A percentile compares a stretch with the other conserved stretches of the same genome.
Evolutionary conservation across 1,140 invertebrate genomes (phyloP).

Genomic region (Amyelois transitella): DNA sequence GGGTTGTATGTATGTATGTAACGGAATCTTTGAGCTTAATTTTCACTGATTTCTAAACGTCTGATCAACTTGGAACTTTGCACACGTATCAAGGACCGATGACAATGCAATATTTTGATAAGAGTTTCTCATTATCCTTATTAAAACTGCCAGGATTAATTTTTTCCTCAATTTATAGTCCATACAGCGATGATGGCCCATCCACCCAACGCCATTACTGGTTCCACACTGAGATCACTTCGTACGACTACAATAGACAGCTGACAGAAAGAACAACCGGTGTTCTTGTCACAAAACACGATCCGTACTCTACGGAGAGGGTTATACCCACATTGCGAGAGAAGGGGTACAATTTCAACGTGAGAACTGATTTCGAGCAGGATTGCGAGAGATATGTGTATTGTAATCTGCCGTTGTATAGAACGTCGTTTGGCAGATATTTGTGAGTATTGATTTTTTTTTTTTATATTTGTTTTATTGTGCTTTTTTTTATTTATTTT

Average conservation of each 20-base stretch:
- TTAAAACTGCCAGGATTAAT: no score
- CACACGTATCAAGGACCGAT: no score
- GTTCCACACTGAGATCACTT: conserved; percentile 52
- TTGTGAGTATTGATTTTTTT: conserved; percentile 49
- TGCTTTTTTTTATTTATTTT: neutral
- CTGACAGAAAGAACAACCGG: conserved; percentile 22
- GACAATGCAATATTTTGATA: no score
- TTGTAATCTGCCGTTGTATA: conserved; percentile 49
- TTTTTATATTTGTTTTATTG: neutral
- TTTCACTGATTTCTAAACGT: no score
- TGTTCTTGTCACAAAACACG: conserved; percentile 34
- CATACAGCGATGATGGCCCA: conserved; percentile 31
- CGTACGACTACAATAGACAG: conserved; percentile 18
- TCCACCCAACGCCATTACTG: conserved; percentile 54
- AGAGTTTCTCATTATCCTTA: no score
- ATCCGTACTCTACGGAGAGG: conserved; percentile 23
- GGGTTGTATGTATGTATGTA: no score
- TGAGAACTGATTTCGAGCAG: conserved; percentile 9
- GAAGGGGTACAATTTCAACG: neutral
- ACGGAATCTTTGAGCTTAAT: no score
- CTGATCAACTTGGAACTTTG: no score
- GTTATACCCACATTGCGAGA: conserved; percentile 19
- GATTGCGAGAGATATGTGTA: conserved; percentile 32
- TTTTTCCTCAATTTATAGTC: conserved; percentile 8
- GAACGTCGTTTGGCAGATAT: conserved; percentile 25